A percentile compares a stretch with the other conserved stretches of the same genome.
phyloP scores from a whole-genome alignment of 2,113 vertebrate species.

The Drymodes brunneopygia region DNA sequence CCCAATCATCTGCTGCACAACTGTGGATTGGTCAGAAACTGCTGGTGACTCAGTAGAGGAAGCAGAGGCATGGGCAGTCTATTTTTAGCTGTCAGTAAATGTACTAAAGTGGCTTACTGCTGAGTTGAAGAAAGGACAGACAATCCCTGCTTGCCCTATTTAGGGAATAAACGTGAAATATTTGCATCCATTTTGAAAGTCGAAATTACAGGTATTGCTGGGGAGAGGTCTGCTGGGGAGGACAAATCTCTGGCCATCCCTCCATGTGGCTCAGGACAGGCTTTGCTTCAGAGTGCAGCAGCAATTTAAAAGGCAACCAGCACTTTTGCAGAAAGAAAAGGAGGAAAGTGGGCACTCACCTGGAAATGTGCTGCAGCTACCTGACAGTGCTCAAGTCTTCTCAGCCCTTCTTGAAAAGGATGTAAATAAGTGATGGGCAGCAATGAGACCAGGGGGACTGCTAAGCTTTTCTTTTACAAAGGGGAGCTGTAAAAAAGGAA shows the following conservation, averaged over 20 bases:
- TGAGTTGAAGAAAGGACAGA: constrained; percentile 36
- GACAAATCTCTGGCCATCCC: background rate
- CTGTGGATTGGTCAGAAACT: background rate
- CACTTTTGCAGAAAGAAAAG: background rate
- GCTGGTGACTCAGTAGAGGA: constrained; percentile 27
- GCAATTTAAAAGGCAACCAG: background rate
- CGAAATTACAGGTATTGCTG: background rate
- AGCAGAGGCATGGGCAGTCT: background rate
- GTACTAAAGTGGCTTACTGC: constrained; percentile 47
- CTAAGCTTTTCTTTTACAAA: background rate
- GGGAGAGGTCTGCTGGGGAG: background rate
- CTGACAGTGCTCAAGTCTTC: background rate
- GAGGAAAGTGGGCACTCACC: background rate
- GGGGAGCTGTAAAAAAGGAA: background rate
- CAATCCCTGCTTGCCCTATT: constrained; percentile 52
- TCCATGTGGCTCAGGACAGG: background rate
- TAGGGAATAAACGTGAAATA: constrained; percentile 52
- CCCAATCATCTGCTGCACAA: background rate
- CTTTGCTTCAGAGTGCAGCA: background rate
- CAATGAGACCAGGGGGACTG: background rate
- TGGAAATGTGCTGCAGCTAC: background rate
- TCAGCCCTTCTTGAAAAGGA: background rate
- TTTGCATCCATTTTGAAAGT: background rate
- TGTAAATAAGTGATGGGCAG: background rate
- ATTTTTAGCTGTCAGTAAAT: constrained; percentile 56